Evolutionary conservation across 2,888 invertebrate genomes (phyloP), one percentile per base, ranked within the genome.

Genomic region (Oegoconia quadripuncta): DNA sequence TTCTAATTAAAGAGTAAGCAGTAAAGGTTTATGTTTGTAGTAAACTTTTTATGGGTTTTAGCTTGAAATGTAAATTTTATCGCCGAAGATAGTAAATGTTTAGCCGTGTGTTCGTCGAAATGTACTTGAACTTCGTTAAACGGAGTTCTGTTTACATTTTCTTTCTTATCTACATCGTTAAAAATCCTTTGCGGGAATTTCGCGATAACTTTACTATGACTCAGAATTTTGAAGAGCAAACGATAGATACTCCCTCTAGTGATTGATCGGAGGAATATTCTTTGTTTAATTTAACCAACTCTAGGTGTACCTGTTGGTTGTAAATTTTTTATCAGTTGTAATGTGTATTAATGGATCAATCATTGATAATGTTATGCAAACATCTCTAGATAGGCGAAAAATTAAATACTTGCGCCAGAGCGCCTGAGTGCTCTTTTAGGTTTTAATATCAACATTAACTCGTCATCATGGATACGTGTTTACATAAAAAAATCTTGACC

Each of bases 21-120:
- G 64, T 75, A 64, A 74, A 72, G 59, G 54, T 57, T 67, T 70
- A 69, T 56, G 56, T 44, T 37, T 47, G 46, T 35, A 25, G 64
- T 80, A 75, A 78, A 71, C 53, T 49, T 71, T 80, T 78, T 68
- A 81, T 61, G 73, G 54, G 59, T 64, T 72, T 73, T 68, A 59
- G 56, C 61, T 74, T 55, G 72, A 75, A 77, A 74, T 69, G 66
- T 75, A 56, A 65, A 67, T 76, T 79, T 77, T 74, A 80, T 67
- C 58, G 23, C 35, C 27, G 20, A 17, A 33, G 51, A 53, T 52
- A 49, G 50, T 51, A 40, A 58, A 59, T 45, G 48, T 62, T 60
- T 52, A 48, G 45, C 55, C 16, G 33, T 23, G 8, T 16, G 27
- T 42, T 42, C 39, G 41, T 54, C 48, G 42, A 42, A 43, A 42